phyloP scores from a whole-genome alignment of 2,113 vertebrate genomes.

The Hippocampus mohnikei region DNA sequence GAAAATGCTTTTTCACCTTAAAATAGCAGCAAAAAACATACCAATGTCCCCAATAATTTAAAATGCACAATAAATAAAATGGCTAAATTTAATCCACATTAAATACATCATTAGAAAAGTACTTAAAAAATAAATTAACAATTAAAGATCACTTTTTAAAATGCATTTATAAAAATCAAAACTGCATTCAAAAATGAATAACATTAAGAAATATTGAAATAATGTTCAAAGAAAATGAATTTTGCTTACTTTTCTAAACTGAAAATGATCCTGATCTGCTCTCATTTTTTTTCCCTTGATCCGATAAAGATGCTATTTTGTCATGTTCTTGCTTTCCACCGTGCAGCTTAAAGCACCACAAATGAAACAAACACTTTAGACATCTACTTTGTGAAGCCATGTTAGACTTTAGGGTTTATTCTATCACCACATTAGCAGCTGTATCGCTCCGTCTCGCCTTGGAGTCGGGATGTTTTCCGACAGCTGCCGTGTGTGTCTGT shows the following conservation, averaged over 20 bases:
- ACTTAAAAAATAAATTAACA: not conserved
- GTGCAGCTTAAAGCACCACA: not conserved
- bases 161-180: too few relatives aligned
- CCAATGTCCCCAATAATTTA: too few relatives aligned
- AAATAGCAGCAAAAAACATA: too few relatives aligned
- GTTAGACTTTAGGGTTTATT: slow-evolving; percentile 24
- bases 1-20: too few relatives aligned
- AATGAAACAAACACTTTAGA: not conserved
- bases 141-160: too few relatives aligned
- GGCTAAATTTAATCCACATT: too few relatives aligned
- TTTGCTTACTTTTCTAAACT: not conserved
- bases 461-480: slow-evolving; percentile 78
- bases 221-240: too few relatives aligned
- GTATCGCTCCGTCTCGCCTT: slow-evolving; percentile 78
- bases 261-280: not conserved
- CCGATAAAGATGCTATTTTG: not conserved
- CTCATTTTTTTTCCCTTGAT: not conserved
- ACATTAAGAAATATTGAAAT: too few relatives aligned
- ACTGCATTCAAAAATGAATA: too few relatives aligned
- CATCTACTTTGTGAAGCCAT: not conserved
- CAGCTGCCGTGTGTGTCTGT: slow-evolving; percentile 53
- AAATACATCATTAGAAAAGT: too few relatives aligned
- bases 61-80: too few relatives aligned
- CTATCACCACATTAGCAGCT: slow-evolving; percentile 67
- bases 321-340: not conserved